Base-by-base conservation (phyloP, 2,888 invertebrate species). In the Drosophila multiciliata region DNA sequence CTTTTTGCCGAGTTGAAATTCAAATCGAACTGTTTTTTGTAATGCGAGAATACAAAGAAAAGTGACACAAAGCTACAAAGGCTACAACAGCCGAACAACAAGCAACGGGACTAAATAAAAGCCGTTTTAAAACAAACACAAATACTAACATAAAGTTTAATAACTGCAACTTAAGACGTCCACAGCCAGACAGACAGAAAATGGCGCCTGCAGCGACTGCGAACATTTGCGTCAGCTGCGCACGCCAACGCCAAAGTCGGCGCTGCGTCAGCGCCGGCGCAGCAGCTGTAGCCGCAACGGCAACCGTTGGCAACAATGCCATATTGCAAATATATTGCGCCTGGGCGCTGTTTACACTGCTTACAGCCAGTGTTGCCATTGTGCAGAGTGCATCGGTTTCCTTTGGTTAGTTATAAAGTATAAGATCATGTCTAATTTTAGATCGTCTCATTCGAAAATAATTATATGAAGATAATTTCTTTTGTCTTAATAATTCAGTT, bases 341-440 rank as follows among this genome's bases (percentile, higher is more conserved):
- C 80, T 90, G 90, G 87, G 82, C 87, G 67, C 59, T 90, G 48
- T 68, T 92, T 72, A 82, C 88, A 57, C 77, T 92, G 75, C 78
- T 92, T 75, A 78, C 73, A 35, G 87, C 82, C 87, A 86, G 89
- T 72, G 82, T 81, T 60, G 82, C 80, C 72, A 73, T 84, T 60
- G 91, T 91, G 67, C 90, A 90, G 83, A 90, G 92, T 83, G 92
- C 92, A 67, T 88, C 93, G 58, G 90, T 93, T 67, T 91, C 92
- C 75, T 91, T 92, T 80, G 93, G 93, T 93, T 88, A 89, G 92
- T 91, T 40, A 9, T 9, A 17, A 26, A 20, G n/a, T 32, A 50
- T 35, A 36, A 36, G 23, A 23, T 54, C 17, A 54, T 38, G 29
- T 29, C 29, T 55, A 38, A 29, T 38, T 38, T 38, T 29, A 6